A percentile compares a stretch with the other conserved stretches of the same genome.
These are phyloP conservation scores for Esox niger DNA, from an alignment of 2,113 vertebrate species.

Conservation along the genomic window DNA sequence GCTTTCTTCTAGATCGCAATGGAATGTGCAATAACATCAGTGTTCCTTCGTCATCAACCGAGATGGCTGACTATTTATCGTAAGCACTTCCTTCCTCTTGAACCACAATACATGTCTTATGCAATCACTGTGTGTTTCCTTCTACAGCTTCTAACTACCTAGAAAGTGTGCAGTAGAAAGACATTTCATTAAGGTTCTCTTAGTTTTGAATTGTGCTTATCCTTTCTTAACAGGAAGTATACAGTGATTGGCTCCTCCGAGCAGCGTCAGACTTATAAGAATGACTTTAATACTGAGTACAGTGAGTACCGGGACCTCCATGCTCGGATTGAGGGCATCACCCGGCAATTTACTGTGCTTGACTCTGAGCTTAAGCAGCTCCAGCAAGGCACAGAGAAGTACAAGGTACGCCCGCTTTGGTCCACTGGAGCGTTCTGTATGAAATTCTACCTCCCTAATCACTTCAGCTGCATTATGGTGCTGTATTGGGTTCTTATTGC, in stretches of 20 bases:
- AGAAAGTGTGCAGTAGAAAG: background rate
- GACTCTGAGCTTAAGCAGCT: constrained; percentile 92
- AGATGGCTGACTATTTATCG: constrained; percentile 89
- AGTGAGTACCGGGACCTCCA: constrained; percentile 90
- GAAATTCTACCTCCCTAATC: background rate
- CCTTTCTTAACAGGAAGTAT: constrained; percentile 80
- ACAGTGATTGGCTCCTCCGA: constrained; percentile 84
- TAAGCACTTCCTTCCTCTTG: constrained; percentile 68
- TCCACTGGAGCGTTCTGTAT: background rate
- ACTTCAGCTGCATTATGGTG: background rate
- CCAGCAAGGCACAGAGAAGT: constrained; percentile 87
- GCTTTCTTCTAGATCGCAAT: constrained; percentile 65
- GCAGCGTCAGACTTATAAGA: constrained; percentile 95
- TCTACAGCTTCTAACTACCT: background rate
- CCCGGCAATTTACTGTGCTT: constrained; percentile 88
- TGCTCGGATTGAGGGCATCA: constrained; percentile 91
- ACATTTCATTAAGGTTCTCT: background rate
- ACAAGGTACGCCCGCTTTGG: constrained; percentile 79
- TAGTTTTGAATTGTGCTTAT: background rate
- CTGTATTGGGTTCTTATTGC: background rate
- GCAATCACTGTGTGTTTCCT: background rate
- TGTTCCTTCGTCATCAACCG: constrained; percentile 81
- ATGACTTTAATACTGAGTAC: constrained; percentile 94
- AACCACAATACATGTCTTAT: background rate
- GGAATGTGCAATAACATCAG: constrained; percentile 83